Percentiles rank a stretch among this genome's conserved stretches.
Conservation (phyloP, 1,140 invertebrate genomes). For the Calosoma granatense region DNA sequence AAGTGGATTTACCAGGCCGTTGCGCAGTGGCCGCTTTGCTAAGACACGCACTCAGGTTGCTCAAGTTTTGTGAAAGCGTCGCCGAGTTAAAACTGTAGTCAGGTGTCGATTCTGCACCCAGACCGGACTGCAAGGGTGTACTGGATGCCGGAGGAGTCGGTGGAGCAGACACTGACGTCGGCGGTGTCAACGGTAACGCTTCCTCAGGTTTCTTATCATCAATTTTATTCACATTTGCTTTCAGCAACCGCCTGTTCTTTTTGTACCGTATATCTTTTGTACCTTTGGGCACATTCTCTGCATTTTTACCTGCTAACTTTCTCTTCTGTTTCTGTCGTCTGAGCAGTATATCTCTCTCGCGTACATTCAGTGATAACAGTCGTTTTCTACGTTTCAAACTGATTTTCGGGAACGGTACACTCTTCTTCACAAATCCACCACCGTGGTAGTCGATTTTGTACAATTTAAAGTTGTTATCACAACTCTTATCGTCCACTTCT, state of each 20-base stretch:
- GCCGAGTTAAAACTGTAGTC: constrained; percentile 17
- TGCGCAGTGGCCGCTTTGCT: not conserved
- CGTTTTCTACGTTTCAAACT: constrained; percentile 40
- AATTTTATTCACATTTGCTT: constrained; percentile 18
- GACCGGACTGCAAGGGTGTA: constrained; percentile 33
- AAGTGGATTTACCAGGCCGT: constrained; percentile 14
- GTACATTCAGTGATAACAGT: constrained; percentile 34
- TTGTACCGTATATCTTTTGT: constrained; percentile 11
- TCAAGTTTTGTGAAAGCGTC: constrained; percentile 13
- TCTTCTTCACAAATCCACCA: constrained; percentile 49
- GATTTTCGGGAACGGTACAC: constrained; percentile 46
- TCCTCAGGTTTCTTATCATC: constrained; percentile 22
- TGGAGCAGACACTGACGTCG: constrained; percentile 47
- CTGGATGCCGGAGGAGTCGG: constrained; percentile 45
- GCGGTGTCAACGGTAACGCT: constrained; percentile 45
- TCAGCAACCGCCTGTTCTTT: not conserved
- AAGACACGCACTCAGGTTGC: not conserved
- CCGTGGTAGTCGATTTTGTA: constrained; percentile 36
- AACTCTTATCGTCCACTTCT: constrained; percentile 19
- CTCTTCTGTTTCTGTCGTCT: constrained; percentile 21
- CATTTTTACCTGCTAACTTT: constrained; percentile 28
- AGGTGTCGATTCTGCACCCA: constrained; percentile 5
- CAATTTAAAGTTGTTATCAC: constrained; percentile 18
- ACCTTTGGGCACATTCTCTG: constrained; percentile 6
- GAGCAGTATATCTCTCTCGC: constrained; percentile 24